Evolutionary conservation across 2,888 invertebrate genomes (phyloP), one percentile per base, ranked within the genome.

Genomic region (Ormyrus thymus): DNA sequence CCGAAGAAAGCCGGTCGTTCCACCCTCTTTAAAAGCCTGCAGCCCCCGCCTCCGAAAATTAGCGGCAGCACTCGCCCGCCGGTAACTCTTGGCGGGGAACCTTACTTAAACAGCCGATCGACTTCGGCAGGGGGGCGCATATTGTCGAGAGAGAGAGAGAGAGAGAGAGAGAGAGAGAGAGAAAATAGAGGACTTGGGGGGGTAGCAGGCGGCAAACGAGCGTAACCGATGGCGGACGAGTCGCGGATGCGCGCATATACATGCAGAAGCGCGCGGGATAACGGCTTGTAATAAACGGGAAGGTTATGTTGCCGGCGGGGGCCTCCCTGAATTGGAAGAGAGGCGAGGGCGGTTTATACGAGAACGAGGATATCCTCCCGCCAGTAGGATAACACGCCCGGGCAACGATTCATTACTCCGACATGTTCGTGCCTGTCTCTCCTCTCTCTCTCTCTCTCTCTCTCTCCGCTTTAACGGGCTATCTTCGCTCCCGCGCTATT

Each of bases 381-480:
- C 66, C 62, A 29, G 29, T 29, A 29, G 29, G 29, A 29, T 29
- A 29, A 29, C 29, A 29, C 29, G 29, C 29, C 29, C 29, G 29
- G 29, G 29, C 29, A 29, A 29, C 29, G 29, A 29, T 29, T 29
- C 29, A 29, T 29, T 29, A 29, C 29, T 82, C 82, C 82, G 83
- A 84, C 85, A 86, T 84, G 84, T 84, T 83, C 85, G 82, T 82
- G 82, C 81, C 83, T 84, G 83, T 84, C 83, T 84, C 82, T 29
- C 29, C 29, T 29, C 82, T 80, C 83, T 72, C 78, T 51, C 43
- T 43, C 10, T 72, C 48, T 45, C 68, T 11, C 51, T n/a, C 55
- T 1, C 29, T 29, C 29, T 29, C 29, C 29, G 29, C 29, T 29
- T 29, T 29, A 29, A 29, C 29, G 29, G 72, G 65, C 48, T 64